A percentile compares a stretch with the other conserved stretches of the same genome.
Conservation (phyloP, 1,140 invertebrate genomes). For the Caenorhabditis tropicalis region DNA sequence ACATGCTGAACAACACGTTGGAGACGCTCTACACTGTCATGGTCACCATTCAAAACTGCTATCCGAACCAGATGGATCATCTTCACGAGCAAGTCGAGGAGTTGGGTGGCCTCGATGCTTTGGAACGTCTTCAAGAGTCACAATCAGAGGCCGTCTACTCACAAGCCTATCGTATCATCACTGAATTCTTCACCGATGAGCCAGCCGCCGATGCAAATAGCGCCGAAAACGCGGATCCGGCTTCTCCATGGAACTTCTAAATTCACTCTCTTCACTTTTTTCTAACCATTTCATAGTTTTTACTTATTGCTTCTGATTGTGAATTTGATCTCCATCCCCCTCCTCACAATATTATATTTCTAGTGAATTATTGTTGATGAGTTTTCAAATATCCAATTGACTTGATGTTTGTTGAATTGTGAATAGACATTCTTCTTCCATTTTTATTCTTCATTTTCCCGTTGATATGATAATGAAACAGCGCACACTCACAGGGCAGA, state of each 20-base stretch:
- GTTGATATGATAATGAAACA: too few relatives aligned
- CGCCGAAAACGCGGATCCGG: not conserved
- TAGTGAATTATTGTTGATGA: too few relatives aligned
- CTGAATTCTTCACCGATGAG: constrained; percentile 46
- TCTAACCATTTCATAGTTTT: too few relatives aligned
- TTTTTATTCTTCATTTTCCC: too few relatives aligned
- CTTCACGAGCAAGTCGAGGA: constrained; percentile 87
- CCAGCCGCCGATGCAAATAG: too few relatives aligned
- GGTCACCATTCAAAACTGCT: constrained; percentile 25
- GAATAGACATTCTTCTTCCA: too few relatives aligned
- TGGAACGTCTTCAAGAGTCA: constrained; percentile 73
- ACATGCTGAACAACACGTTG: constrained; percentile 45
- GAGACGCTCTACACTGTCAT: constrained; percentile 46
- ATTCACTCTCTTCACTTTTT: not conserved
- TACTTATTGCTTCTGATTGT: not conserved
- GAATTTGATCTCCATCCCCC: too few relatives aligned
- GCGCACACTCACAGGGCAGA: too few relatives aligned
- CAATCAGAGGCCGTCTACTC: constrained; percentile 51
- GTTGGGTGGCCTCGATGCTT: constrained; percentile 83
- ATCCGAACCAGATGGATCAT: constrained; percentile 74
- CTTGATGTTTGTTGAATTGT: too few relatives aligned
- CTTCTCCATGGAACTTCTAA: constrained; percentile 4
- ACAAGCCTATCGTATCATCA: constrained; percentile 34
- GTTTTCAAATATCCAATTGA: too few relatives aligned
- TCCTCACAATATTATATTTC: too few relatives aligned